Conservation (phyloP, 1,140 invertebrate species). For the Zaprionus nigranus region DNA sequence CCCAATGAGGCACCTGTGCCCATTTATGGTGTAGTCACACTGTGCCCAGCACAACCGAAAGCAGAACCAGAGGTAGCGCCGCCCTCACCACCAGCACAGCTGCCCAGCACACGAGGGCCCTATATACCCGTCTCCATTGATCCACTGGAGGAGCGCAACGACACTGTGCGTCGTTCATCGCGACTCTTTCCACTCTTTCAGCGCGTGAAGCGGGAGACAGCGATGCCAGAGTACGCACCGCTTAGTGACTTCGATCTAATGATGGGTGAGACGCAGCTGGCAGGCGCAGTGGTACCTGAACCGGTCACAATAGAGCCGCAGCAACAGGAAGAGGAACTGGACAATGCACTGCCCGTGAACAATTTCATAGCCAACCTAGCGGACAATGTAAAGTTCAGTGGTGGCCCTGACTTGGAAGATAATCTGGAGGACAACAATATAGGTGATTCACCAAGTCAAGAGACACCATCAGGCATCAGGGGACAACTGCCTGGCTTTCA, state of each 20-base stretch:
- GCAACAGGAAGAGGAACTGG: slow-evolving; percentile 41
- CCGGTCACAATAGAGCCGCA: slow-evolving; percentile 4
- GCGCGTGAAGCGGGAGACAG: slow-evolving; percentile 54
- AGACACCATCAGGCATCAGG: slow-evolving; percentile 21
- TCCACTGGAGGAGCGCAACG: slow-evolving; percentile 66
- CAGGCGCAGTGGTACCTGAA: slow-evolving; percentile 4
- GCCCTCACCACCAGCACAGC: slow-evolving; percentile 2
- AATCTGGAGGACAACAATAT: slow-evolving; percentile 71
- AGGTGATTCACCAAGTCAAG: slow-evolving; percentile 30
- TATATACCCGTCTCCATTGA: slow-evolving; percentile 78
- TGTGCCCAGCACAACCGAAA: slow-evolving; percentile 54
- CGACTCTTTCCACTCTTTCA: slow-evolving; percentile 73
- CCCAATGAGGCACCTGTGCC: slow-evolving; percentile 86
- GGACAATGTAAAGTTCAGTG: slow-evolving; percentile 82
- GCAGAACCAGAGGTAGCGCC: slow-evolving; percentile 6
- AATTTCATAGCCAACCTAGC: slow-evolving; percentile 82
- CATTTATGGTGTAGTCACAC: slow-evolving; percentile 86
- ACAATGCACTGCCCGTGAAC: slow-evolving; percentile 63
- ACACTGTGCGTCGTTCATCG: slow-evolving; percentile 70
- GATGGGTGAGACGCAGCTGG: slow-evolving; percentile 49
- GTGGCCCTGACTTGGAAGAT: slow-evolving; percentile 57
- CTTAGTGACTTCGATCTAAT: slow-evolving; percentile 51
- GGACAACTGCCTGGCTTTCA: slow-evolving; percentile 85
- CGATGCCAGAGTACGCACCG: slow-evolving; percentile 20
- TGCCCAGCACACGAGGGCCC: slow-evolving; percentile 63